These are phyloP conservation scores for Brachyrhaphis roseni DNA, from an alignment of 2,797 vertebrate species.

Conservation along the genomic window DNA sequence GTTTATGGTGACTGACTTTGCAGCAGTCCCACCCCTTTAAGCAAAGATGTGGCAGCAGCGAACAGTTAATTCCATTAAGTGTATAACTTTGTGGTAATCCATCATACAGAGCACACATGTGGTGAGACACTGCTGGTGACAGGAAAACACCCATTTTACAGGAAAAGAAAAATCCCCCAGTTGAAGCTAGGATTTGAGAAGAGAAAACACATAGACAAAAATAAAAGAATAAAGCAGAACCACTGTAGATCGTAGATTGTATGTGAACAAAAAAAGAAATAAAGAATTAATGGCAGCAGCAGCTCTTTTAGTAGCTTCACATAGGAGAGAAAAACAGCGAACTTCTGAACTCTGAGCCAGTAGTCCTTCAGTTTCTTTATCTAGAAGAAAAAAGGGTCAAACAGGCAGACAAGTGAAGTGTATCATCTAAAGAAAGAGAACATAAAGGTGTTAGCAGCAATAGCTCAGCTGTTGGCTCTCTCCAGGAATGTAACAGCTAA, in stretches of 20 bases:
- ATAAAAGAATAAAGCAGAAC: background rate
- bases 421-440: background rate
- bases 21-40: background rate
- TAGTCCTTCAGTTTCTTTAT: background rate
- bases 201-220: background rate
- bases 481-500: background rate
- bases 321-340: background rate
- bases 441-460: background rate
- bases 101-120: background rate
- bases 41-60: background rate
- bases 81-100: background rate
- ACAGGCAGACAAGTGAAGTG: background rate
- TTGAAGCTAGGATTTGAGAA: background rate
- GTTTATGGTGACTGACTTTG: background rate
- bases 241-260: background rate
- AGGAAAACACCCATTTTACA: background rate
- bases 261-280: background rate
- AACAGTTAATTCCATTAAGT: background rate
- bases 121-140: background rate
- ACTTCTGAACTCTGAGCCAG: slow-evolving; percentile 1
- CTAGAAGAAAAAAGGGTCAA: background rate
- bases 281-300: background rate
- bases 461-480: background rate
- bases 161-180: background rate
- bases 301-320: background rate